Evolutionary conservation across 2,797 vertebrate species (phyloP), one percentile per base, ranked within the genome.

Genomic region (Ciconia nigra): DNA sequence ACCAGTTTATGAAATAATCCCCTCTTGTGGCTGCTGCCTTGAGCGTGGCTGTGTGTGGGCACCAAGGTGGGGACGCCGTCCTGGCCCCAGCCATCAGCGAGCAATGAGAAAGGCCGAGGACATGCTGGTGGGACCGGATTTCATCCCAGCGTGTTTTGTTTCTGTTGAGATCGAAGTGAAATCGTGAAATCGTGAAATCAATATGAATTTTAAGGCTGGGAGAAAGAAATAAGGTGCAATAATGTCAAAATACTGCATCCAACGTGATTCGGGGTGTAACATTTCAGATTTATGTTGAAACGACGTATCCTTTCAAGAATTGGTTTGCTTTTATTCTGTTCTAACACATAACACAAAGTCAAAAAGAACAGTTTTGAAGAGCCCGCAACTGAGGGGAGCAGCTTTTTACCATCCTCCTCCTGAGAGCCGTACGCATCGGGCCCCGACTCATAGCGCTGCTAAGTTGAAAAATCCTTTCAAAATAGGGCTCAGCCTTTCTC

Each of bases 381-480:
- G 44, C 21, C 65, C 71, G 49, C 78, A 76, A 67, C 52, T 6
- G 49, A 76, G 51, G 17, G 21, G 44, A 88, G n/a, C 72, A 72
- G 73, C 37, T 80, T 91, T 94, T 91, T 81, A 49, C 33, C 39
- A 65, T 65, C 59, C 21, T 86, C 49, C 57, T 82, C 63, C 54
- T 4, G 66, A 80, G 91, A 92, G 26, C 66, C 0, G 2, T 14
- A 57, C 2, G 6, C 39, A 22, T 33, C 0, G 7, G 15, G 77
- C 86, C 90, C 77, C 1, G 3, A n/a, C 51, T 67, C 71, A 26
- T 0, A 84, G 66, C 3, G 5, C 78, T 18, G 55, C 92, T 93
- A 80, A 78, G 92, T 93, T 78, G 92, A 87, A 93, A 96, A 96
- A 83, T 41, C 54, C 39, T 89, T 84, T 89, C 51, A 87, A 80